phyloP scores from a whole-genome alignment of 2,113 vertebrate species.

The Zingel zingel region DNA sequence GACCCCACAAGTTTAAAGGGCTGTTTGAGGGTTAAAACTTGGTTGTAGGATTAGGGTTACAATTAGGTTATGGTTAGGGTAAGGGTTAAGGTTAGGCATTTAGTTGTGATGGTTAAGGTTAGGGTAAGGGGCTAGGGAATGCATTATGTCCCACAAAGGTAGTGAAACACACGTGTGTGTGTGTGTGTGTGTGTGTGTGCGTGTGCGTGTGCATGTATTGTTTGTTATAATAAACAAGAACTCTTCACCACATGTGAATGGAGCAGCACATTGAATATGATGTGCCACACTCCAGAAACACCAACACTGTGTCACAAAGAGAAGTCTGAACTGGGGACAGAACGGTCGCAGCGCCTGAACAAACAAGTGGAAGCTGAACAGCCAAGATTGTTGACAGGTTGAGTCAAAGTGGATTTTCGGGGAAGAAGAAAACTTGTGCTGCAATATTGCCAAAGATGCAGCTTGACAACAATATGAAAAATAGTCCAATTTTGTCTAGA shows the following conservation, averaged over 20 bases:
- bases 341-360: not conserved
- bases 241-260: constrained; percentile 46
- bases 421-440: constrained; percentile 48
- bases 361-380: constrained; percentile 29
- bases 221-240: constrained; percentile 55
- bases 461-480: constrained; percentile 63
- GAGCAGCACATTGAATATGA: constrained; percentile 45
- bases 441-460: constrained; percentile 34
- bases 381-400: constrained; percentile 46
- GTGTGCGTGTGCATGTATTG: not conserved
- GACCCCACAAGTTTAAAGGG: no score
- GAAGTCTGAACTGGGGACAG: constrained; percentile 22
- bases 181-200: no score
- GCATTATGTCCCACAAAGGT: no score
- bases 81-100: no score
- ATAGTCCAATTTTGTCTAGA: constrained; percentile 54
- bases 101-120: no score
- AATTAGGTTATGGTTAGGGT: no score
- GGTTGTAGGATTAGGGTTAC: no score
- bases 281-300: constrained; percentile 40
- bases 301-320: constrained; percentile 35
- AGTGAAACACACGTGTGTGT: no score
- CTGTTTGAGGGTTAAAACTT: no score
- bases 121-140: no score
- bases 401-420: constrained; percentile 57